phyloP scores from a whole-genome alignment of 2,797 vertebrate genomes.

The Chloroceryle inda region DNA sequence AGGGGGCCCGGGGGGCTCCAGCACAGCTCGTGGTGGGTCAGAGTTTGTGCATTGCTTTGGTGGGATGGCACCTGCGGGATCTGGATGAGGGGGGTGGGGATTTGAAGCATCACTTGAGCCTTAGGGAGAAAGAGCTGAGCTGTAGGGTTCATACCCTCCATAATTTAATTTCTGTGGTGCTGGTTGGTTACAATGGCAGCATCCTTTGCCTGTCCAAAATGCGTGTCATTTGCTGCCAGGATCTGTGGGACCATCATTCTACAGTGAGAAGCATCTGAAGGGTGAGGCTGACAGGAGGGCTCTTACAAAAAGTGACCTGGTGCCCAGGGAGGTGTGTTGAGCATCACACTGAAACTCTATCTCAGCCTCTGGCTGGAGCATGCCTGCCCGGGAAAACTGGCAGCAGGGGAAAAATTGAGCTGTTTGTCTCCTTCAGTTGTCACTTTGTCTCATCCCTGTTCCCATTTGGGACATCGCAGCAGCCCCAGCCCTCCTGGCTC shows the following conservation, averaged over 20 bases:
- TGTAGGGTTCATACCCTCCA: accelerated
- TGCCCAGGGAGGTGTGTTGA: background rate
- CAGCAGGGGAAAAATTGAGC: background rate
- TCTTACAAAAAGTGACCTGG: background rate
- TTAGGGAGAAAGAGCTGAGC: background rate
- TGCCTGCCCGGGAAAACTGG: background rate
- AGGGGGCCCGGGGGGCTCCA: slow-evolving; percentile 42
- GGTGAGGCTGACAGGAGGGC: background rate
- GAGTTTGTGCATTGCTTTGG: background rate
- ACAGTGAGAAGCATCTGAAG: background rate
- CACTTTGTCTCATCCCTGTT: background rate
- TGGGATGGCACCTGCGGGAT: background rate
- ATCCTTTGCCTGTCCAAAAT: accelerated
- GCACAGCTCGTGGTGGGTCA: accelerated
- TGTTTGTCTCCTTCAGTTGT: background rate
- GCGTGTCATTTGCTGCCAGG: accelerated
- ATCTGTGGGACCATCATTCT: background rate
- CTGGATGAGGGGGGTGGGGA: background rate
- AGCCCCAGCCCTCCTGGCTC: background rate
- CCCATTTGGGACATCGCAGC: background rate
- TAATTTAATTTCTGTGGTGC: background rate
- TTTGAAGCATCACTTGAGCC: background rate
- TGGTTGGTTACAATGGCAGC: background rate
- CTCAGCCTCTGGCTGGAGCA: background rate
- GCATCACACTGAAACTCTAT: accelerated